Conservation (phyloP, 2,888 invertebrate species). For the Gonocerus acuteangulatus region DNA sequence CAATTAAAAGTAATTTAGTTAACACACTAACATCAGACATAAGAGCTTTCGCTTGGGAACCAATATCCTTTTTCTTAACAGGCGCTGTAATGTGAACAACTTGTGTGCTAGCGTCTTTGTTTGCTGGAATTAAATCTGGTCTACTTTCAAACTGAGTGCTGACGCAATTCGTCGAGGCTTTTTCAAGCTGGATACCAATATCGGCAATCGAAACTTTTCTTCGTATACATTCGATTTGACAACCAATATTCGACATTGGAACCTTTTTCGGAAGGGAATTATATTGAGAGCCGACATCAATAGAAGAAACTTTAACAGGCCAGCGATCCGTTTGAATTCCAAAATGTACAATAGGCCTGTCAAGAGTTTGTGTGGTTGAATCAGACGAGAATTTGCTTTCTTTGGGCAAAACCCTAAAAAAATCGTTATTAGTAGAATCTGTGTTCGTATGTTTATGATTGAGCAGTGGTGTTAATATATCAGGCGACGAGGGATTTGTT, state of each 20-base stretch:
- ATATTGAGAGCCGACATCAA: too few species aligned
- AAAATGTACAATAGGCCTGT: too few species aligned
- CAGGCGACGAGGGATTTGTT: background rate
- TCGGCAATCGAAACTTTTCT: too few species aligned
- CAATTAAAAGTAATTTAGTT: slow-evolving; percentile 21
- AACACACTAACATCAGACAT: slow-evolving; percentile 25
- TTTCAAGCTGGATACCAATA: too few species aligned
- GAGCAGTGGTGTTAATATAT: background rate
- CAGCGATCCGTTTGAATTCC: too few species aligned
- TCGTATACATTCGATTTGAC: background rate
- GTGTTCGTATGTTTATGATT: background rate
- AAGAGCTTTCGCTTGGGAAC: slow-evolving; percentile 33
- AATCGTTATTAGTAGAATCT: background rate
- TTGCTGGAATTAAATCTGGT: slow-evolving; percentile 4
- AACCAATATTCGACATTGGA: background rate
- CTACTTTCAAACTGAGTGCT: too few species aligned
- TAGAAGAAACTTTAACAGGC: too few species aligned
- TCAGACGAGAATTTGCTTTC: background rate
- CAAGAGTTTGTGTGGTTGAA: too few species aligned
- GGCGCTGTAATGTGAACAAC: slow-evolving; percentile 36
- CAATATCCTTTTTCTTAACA: slow-evolving; percentile 16
- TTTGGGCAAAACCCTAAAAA: background rate
- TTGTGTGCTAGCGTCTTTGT: slow-evolving; percentile 38
- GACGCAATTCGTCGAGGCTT: too few species aligned
- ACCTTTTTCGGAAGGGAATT: background rate